Percentiles rank a stretch among this genome's conserved stretches.
These are phyloP conservation scores for Turritopsis rubra DNA, from an alignment of 30 jellyfish, hydroid and myxozoan genomes.

Conservation along the genomic window DNA sequence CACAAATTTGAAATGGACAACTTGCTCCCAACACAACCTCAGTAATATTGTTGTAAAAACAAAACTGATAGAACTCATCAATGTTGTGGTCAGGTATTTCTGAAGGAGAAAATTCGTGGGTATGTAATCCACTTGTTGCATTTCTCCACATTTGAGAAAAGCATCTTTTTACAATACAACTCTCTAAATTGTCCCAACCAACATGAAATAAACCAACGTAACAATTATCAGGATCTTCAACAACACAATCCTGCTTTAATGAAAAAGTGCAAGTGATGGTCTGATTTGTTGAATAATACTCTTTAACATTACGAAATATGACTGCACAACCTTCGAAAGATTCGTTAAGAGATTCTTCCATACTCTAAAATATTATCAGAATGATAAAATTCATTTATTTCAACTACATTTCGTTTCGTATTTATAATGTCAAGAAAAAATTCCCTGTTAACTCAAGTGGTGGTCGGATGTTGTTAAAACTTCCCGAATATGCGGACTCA, in stretches of 20 bases:
- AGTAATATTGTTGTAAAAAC: constrained; percentile 38
- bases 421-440: background rate
- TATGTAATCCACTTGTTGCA: constrained; percentile 1
- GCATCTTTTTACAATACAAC: background rate
- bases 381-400: background rate
- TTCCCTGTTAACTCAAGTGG: background rate
- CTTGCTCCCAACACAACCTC: constrained; percentile 81
- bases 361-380: background rate
- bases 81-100: constrained; percentile 33
- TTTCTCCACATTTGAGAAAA: background rate
- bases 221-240: constrained; percentile 26
- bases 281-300: background rate
- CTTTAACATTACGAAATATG: constrained; percentile 20
- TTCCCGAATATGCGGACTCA: background rate
- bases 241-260: background rate
- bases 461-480: background rate
- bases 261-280: constrained; percentile 11
- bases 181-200: constrained; percentile 59
- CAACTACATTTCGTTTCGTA: background rate
- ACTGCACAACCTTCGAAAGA: constrained; percentile 26
- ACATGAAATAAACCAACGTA: constrained; percentile 63
- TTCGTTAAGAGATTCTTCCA: constrained; percentile 2
- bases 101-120: constrained; percentile 19
- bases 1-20: constrained; percentile 60
- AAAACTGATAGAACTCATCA: constrained; percentile 76